Evolutionary conservation across 2,888 invertebrate species (phyloP), one percentile per base, ranked within the genome.

Genomic region (Lepeophtheirus nordmannii): DNA sequence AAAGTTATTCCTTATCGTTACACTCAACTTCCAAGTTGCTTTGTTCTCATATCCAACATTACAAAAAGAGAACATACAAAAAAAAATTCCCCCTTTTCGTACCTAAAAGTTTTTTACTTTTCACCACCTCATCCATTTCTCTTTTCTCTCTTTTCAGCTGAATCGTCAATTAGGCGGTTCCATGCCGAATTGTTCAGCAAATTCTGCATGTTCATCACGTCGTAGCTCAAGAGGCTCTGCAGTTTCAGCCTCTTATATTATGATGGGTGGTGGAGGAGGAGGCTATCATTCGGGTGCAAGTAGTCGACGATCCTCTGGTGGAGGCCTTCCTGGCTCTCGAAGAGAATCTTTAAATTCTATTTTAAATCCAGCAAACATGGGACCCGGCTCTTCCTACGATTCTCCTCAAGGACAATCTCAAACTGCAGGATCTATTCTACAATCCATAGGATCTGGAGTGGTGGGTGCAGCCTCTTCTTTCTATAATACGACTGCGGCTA

Each of bases 401-500:
- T n/a, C 22, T 22, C 14, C 46, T 17, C n/a, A 14, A 20, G 12
- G 56, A 41, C 53, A 38, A n/a, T 11, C 23, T 30, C n/a, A 22
- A 41, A 10, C 23, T 22, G 23, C 61, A 61, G 38, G 53, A 38
- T 56, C 56, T 56, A 46, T 46, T 22, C 23, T 63, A 38, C 63
- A 63, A 38, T 37, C 37, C 53, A 23, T 63, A 10, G 63, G 63
- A 53, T 46, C 63, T 20, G 63, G 63, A 17, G 63, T 63, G 63
- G 63, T 63, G 63, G 63, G 63, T 63, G 63, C 63, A 63, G 63
- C 63, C 30, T 46, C 63, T 20, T 53, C 63, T 63, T 56, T 63
- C 20, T 63, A 41, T 56, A 63, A 22, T 23, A 56, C 53, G 1
- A 46, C 53, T 46, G 2, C 53, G 5, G 14, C 30, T 53, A 63